Percentiles rank a stretch among this genome's conserved stretches.
Conservation (phyloP, 2,113 vertebrate species). For the Callionymus lyra region DNA sequence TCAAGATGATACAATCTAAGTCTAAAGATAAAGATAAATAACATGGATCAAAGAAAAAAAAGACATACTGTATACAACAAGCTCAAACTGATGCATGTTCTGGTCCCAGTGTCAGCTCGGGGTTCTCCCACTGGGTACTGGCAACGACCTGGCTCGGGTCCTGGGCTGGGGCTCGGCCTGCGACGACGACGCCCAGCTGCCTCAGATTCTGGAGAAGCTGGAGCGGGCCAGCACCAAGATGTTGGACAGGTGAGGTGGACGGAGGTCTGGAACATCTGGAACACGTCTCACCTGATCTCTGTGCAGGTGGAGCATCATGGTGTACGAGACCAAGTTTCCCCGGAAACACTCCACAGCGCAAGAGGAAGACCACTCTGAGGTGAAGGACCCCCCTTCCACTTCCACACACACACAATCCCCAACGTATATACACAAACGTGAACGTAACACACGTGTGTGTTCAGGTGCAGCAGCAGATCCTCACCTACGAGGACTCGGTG, state of each 20-base stretch:
- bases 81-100: neutral
- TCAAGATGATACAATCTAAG: too few relatives aligned
- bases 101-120: constrained; percentile 84
- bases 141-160: constrained; percentile 90
- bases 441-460: constrained; percentile 2
- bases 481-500: constrained; percentile 93
- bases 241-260: constrained; percentile 72
- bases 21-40: too few relatives aligned
- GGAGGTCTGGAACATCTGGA: neutral
- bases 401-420: neutral
- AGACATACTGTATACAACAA: neutral
- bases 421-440: too few relatives aligned
- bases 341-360: constrained; percentile 81
- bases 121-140: constrained; percentile 89
- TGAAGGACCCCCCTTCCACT: constrained; percentile 39
- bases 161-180: constrained; percentile 95
- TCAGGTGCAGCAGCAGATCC: constrained; percentile 92
- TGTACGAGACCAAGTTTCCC: constrained; percentile 91
- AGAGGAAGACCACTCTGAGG: constrained; percentile 85
- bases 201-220: constrained; percentile 93
- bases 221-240: constrained; percentile 97
- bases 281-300: neutral
- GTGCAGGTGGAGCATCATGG: constrained; percentile 94
- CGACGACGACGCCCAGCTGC: constrained; percentile 90
- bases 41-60: too few relatives aligned